These are phyloP conservation scores for Zingel zingel DNA, from an alignment of 2,113 vertebrate genomes.

Conservation along the genomic window DNA sequence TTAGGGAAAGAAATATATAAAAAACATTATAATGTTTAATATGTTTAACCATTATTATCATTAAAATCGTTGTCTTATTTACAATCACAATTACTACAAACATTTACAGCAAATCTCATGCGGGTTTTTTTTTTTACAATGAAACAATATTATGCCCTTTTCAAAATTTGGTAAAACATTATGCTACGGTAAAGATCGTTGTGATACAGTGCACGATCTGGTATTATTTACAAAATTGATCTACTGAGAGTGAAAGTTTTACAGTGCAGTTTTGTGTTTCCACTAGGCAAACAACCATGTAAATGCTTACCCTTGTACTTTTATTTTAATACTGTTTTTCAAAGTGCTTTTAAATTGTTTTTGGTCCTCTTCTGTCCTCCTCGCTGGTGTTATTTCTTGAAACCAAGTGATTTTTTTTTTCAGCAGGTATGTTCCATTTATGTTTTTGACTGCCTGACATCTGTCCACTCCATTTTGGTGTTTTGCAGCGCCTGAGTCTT, in stretches of 20 bases:
- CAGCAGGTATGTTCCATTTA: constrained; percentile 69
- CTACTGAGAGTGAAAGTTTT: constrained; percentile 34
- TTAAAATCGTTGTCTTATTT: constrained; percentile 48
- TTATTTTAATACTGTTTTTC: constrained; percentile 43
- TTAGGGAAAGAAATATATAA: constrained; percentile 6
- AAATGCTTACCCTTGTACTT: constrained; percentile 34
- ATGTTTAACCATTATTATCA: constrained; percentile 1
- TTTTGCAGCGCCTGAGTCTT: constrained; percentile 97
- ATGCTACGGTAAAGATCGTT: constrained; percentile 58
- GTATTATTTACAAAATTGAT: constrained; percentile 56
- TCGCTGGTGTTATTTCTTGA: constrained; percentile 33
- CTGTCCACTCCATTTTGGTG: constrained; percentile 97
- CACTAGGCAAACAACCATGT: constrained; percentile 18
- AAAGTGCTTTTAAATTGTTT: constrained; percentile 60
- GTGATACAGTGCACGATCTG: constrained; percentile 47
- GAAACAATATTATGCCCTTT: constrained; percentile 39
- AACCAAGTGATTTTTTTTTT: constrained; percentile 13
- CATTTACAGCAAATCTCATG: constrained; percentile 37
- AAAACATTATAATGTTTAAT: neutral
- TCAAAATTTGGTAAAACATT: constrained; percentile 26
- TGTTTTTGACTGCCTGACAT: constrained; percentile 93
- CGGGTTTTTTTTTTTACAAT: constrained; percentile 25
- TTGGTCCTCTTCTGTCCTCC: constrained; percentile 40
- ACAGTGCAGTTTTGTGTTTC: constrained; percentile 62
- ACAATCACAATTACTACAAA: constrained; percentile 43